Base-by-base conservation (phyloP, 2,113 vertebrate genomes). In the Cnemophilus loriae region DNA sequence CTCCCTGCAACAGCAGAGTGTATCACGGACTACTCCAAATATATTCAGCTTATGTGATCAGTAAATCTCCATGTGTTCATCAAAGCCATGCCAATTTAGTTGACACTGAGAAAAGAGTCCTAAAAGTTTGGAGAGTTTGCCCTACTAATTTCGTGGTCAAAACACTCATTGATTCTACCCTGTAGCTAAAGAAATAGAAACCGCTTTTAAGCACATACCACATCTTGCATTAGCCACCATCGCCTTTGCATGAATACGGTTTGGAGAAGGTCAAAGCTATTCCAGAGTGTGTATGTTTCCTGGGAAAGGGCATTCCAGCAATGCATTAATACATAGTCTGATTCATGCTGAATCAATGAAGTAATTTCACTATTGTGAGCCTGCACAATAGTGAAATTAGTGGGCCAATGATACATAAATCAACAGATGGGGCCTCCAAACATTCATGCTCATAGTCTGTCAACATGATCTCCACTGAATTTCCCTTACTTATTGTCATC, bases 281-380 rank as follows among this genome's bases (percentile, higher is more conserved):
- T 84, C 82, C 50, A 52, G n/a, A 24, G 26, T 42, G 27, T 52
- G 79, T 32, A 32, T 50, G n/a, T 84, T 95, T 94, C 56, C 84
- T 87, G 87, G 84, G 74, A 92, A 94, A 90, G 60, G 53, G 23
- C n/a, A 85, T 87, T 61, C 23, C n/a, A 75, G 32, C 90, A 61
- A 94, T 82, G 89, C 56, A 94, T 95, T 94, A 96, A 94, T 91
- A 95, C 87, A 75, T 82, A 73, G 84, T 93, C 76, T 91, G 59
- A 93, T 95, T 97, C 96, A 91, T 79, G 21, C 30, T 78, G 81
- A 95, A 95, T 90, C 95, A 87, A 65, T 96, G 71, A 96, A 96
- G 89, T 93, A 95, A 95, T 95, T 95, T 95, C 90, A 94, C 84
- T 97, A 85, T 61, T 93, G 76, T 96, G 44, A 97, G 49, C 70